Evolutionary conservation across 2,888 invertebrate genomes (phyloP), one percentile per base, ranked within the genome.

Genomic region (Omphaloscelis lunosa): DNA sequence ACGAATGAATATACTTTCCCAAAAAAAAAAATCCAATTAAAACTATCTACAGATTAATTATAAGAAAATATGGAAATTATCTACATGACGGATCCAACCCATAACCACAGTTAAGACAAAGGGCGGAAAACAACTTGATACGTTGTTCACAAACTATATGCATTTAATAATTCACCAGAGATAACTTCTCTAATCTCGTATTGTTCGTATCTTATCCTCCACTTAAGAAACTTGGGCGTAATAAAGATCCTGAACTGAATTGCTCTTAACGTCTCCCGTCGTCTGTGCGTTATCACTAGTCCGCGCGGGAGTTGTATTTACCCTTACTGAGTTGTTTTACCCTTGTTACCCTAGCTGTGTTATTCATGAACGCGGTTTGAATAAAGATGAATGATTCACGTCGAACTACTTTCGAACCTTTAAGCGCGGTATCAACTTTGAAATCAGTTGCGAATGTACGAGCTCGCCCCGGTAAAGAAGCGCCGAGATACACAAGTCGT

Each of bases 331-430:
- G 89, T 91, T 93, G 93, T 95, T 94, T 95, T 93, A 94, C 93
- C 91, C 90, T 89, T 91, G 77, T 77, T 77, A 77, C 93, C 91
- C 91, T 89, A 91, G 89, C 93, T 95, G 93, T 93, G 93, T 95
- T 95, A 95, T 96, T 95, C 95, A 95, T 96, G 95, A 94, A 93
- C 90, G 89, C 85, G 83, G 89, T 92, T 92, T 95, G 95, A 96
- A 95, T 96, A 95, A 95, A 95, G 95, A 96, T 96, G 95, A 95
- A 94, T 89, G 91, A 94, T 90, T 90, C 88, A 90, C 88, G 88
- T 86, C 88, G 89, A 90, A 90, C 91, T 91, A 90, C 90, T 92
- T 92, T 91, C 89, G 83, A 92, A 90, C 88, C 88, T 91, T 92
- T 90, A 89, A 87, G 85, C 85, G 77, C 85, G 78, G 83, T 89